Evolutionary conservation across 1,140 invertebrate genomes (phyloP), one percentile per base, ranked within the genome.

Genomic region (Zophobas morio): DNA sequence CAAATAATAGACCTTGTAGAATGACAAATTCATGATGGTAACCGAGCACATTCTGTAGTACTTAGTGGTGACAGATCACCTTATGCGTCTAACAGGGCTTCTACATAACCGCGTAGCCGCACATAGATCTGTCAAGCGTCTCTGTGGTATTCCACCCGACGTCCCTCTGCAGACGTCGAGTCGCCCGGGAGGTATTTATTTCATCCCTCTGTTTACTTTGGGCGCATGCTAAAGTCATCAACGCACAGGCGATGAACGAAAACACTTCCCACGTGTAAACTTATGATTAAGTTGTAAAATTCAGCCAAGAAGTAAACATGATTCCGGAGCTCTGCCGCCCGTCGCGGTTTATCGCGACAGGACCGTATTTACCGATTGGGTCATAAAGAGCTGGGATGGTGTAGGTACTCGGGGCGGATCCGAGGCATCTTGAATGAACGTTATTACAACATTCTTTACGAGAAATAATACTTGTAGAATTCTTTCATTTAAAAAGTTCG

Each of bases 11-110:
- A 51, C 49, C 3, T 42, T 78, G 76, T 72, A 70, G 80, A 81
- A 81, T 80, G 80, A 81, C 80, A 81, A 81, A 81, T 81, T 81
- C 80, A 78, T 79, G 80, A 79, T 81, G 75, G 78, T 72, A 78
- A 51, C 35, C 39, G 75, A 70, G 77, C 53, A 73, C 70, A 79
- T 81, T 79, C 76, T 75, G 75, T 81, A 79, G 80, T 78, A 79
- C 66, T 81, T 81, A 81, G 78, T 77, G 78, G 78, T 81, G 80
- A 81, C 80, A 79, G 80, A 81, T 81, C 80, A 77, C 78, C 78
- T 79, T 77, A 79, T 80, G 77, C 51, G 77, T 37, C 60, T 78
- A 74, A 76, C 77, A 80, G 74, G 56, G 56, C 77, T 71, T 53
- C 74, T 63, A 79, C 79, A 81, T 71, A 75, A 79, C 80, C 78